These are phyloP conservation scores for Xyrauchen texanus DNA, from an alignment of 2,113 vertebrate species.

Conservation along the genomic window DNA sequence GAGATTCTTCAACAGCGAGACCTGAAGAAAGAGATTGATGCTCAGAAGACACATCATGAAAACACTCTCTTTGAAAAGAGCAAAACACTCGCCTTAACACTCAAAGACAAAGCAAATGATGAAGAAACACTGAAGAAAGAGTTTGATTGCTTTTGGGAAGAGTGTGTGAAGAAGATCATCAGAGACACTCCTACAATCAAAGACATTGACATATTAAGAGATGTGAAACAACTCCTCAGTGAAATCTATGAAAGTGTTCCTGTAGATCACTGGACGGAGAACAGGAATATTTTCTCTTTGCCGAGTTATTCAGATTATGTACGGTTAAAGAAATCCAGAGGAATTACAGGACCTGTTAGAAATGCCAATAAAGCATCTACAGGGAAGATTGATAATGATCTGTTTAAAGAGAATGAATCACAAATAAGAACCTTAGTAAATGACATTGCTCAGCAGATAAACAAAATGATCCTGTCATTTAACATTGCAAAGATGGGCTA, in stretches of 20 bases:
- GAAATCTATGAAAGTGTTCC: background rate
- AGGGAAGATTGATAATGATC: background rate
- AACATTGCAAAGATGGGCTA: slow-evolving; percentile 29
- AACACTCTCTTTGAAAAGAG: no score
- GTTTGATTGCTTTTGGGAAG: no score
- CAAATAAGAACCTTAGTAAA: background rate
- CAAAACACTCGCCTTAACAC: no score
- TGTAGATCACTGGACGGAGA: background rate
- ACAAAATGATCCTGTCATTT: background rate
- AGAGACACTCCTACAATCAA: no score
- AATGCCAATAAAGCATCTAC: background rate
- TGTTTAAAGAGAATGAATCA: background rate
- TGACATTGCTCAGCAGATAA: background rate
- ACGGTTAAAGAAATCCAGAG: background rate
- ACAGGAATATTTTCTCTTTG: background rate
- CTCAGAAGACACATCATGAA: no score
- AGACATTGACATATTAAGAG: no score
- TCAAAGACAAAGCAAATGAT: no score
- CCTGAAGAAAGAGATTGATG: no score
- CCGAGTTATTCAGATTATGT: background rate
- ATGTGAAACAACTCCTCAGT: background rate
- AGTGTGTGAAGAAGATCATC: no score
- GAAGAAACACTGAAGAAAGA: no score
- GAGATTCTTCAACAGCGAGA: no score
- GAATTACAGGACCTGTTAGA: background rate